Evolutionary conservation across 2,113 vertebrate species (phyloP).

Genomic region (Ondatra zibethicus): DNA sequence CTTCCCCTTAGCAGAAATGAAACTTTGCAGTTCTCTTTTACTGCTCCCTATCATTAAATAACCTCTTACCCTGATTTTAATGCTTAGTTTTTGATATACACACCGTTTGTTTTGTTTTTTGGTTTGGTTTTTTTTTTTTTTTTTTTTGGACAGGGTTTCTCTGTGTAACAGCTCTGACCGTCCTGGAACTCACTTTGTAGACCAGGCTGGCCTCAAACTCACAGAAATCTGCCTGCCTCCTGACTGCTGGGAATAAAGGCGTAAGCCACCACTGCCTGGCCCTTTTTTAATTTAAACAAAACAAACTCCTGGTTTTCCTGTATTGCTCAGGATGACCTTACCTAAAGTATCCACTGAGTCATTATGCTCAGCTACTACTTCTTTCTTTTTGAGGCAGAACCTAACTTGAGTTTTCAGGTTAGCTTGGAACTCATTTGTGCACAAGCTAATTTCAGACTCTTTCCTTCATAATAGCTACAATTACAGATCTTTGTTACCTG

Average conservation of each 20-base stretch:
- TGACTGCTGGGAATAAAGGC: too few relatives aligned
- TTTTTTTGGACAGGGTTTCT: too few relatives aligned
- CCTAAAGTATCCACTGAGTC: not conserved
- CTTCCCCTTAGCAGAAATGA: conserved; percentile 12
- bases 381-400: too few relatives aligned
- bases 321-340: not conserved
- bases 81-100: not conserved
- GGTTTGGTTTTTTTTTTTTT: not conserved
- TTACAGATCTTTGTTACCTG: not conserved
- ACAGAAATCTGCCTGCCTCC: too few relatives aligned
- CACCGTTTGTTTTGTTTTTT: not conserved
- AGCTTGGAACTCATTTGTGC: not conserved
- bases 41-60: not conserved
- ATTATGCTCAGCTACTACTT: not conserved
- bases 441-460: not conserved
- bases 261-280: too few relatives aligned
- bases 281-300: too few relatives aligned
- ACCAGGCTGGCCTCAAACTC: too few relatives aligned
- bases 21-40: not conserved
- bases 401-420: not conserved
- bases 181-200: too few relatives aligned
- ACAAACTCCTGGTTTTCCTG: not conserved
- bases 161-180: too few relatives aligned
- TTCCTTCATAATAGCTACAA: not conserved
- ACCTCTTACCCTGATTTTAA: conserved; percentile 7